Base-by-base conservation (phyloP, 2,113 vertebrate species). In the Pelecanoides urinatrix region DNA sequence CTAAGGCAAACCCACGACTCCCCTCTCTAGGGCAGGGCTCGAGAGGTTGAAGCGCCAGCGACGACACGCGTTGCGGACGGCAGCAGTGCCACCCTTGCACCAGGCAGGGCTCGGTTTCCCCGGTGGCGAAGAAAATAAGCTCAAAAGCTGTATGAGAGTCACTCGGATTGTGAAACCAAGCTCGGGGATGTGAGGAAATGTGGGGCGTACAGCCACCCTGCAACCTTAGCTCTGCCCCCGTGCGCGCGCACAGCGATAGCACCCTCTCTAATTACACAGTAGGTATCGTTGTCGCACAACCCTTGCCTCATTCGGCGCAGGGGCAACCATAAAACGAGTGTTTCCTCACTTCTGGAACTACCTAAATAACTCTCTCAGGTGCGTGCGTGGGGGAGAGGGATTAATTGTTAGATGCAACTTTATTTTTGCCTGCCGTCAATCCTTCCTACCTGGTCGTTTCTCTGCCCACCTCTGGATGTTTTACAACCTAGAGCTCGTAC, bases 31-130 rank as follows among this genome's bases (percentile, higher is more conserved):
- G 8, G 12, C 20, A 90, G 22, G 19, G 34, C 20, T 73, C 20
- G 59, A 50, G 85, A 47, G 49, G 49, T 25, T 3, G 23, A 29
- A 79, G 36, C 2, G 2, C 14, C 30, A 38, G 44, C 1, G 2
- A 61, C 0, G 0, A 22, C 2, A 1, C 1, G 2, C 3, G 1
- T 7, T 7, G 2, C 0, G 1, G 34, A 75, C 49, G 32, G 32
- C 32, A 77, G 45, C 6, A 0, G 4, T 6, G 32, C 38, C 27
- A 19, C 19, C 50, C 61, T 15, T 10, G 13, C 30, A 52, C 16
- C 49, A 52, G n/a, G 42, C 49, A 47, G 38, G 61, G 63, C 53
- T 88, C 9, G 0, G 23, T 23, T 79, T 72, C 78, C 44, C 20
- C 26, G 7, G 9, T 40, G 62, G 22, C 0, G 0, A 70, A 79